These are phyloP conservation scores for Chaenodraco wilsoni DNA, from an alignment of 2,797 vertebrate genomes.

Conservation along the genomic window DNA sequence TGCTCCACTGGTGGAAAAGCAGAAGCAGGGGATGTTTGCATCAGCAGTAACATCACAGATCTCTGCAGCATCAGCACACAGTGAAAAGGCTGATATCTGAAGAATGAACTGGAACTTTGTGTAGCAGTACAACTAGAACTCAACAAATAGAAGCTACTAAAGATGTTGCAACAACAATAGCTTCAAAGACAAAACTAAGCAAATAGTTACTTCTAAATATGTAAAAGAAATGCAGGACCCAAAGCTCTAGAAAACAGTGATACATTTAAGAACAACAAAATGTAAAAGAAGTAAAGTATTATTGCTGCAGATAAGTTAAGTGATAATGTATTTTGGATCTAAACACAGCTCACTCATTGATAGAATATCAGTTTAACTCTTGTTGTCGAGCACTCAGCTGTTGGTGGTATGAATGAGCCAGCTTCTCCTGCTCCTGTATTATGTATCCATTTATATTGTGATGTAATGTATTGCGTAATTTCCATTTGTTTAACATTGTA, in stretches of 20 bases:
- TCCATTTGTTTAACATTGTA: conserved; percentile 52
- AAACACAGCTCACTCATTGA: neutral
- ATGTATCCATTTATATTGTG: conserved; percentile 31
- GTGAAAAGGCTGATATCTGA: too few species aligned
- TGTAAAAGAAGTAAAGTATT: neutral
- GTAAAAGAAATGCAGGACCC: neutral
- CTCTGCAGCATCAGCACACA: too few species aligned
- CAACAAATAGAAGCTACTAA: too few species aligned
- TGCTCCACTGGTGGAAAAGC: too few species aligned
- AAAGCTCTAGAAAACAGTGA: neutral
- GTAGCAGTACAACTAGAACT: too few species aligned
- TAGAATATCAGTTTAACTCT: conserved; percentile 1
- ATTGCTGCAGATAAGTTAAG: neutral
- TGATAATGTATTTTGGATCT: neutral
- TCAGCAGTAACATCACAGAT: too few species aligned
- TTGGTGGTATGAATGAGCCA: conserved; percentile 39
- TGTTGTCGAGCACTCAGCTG: conserved; percentile 22
- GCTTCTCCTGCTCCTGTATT: conserved; percentile 26
- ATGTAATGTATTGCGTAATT: conserved; percentile 47
- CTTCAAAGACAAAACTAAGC: too few species aligned
- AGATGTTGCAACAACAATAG: too few species aligned
- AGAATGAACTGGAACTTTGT: too few species aligned
- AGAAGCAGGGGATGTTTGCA: too few species aligned
- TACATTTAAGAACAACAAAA: neutral
- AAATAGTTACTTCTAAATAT: too few species aligned